Conservation (phyloP, 2,888 invertebrate species). For the Tetheella fluctuosa region DNA sequence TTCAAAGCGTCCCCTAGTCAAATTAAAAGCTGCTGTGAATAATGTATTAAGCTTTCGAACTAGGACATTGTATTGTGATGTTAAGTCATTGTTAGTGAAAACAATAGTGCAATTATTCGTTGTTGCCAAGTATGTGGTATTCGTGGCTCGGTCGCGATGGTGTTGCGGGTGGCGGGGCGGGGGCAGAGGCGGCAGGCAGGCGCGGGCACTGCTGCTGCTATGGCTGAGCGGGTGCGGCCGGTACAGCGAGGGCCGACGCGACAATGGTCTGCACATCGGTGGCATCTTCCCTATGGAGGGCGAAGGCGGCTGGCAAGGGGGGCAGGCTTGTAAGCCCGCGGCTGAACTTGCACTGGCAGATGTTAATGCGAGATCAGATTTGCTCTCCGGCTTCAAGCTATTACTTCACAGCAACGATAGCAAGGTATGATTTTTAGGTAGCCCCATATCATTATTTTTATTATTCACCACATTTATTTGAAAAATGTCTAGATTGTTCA, state of each 20-base stretch:
- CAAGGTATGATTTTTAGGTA: constrained; percentile 86
- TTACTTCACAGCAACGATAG: constrained; percentile 98
- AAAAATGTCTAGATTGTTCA: too few species aligned
- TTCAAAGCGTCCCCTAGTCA: constrained; percentile 82
- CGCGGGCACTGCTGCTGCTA: constrained; percentile 60
- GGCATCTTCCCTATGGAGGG: constrained; percentile 99
- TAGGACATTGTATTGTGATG: constrained; percentile 71
- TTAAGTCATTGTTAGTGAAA: constrained; percentile 76
- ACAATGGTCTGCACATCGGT: constrained; percentile 95
- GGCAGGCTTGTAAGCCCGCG: constrained; percentile 99
- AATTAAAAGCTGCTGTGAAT: constrained; percentile 73
- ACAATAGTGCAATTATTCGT: constrained; percentile 80
- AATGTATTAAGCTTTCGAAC: constrained; percentile 71
- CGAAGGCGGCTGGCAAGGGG: constrained; percentile 99
- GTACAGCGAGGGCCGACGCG: constrained; percentile 74
- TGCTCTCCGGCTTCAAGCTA: constrained; percentile 95
- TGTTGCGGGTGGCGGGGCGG: constrained; percentile 33
- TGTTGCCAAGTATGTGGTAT: constrained; percentile 75
- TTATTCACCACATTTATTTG: too few species aligned
- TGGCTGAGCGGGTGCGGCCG: constrained; percentile 64
- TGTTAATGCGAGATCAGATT: constrained; percentile 94
- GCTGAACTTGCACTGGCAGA: constrained; percentile 98
- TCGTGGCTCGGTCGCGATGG: constrained; percentile 48
- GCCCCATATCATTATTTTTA: constrained; percentile 21
- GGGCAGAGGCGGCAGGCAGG: constrained; percentile 35